Conservation (phyloP, 2,888 invertebrate species). For the Microchrysa polita region DNA sequence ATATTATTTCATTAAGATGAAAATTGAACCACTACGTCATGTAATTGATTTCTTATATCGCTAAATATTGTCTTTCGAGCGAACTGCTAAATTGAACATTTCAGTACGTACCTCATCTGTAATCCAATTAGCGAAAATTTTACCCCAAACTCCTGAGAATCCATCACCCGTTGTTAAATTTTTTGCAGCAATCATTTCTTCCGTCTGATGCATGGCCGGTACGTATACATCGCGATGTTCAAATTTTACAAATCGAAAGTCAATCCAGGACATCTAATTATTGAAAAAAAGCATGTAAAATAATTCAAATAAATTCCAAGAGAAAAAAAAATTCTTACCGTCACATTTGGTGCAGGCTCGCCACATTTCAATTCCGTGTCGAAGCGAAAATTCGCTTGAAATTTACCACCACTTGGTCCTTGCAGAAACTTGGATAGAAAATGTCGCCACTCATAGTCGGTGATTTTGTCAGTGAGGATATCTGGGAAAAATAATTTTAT, state of each 20-base stretch:
- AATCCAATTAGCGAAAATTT: constrained; percentile 78
- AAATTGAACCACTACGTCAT: too few species aligned
- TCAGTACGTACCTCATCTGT: constrained; percentile 72
- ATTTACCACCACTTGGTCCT: constrained; percentile 75
- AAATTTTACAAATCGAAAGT: constrained; percentile 72
- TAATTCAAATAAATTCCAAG: neutral
- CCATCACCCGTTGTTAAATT: constrained; percentile 70
- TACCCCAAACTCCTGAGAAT: constrained; percentile 76
- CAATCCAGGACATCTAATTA: constrained; percentile 47
- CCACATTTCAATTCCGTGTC: constrained; percentile 71
- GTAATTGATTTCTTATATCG: too few species aligned
- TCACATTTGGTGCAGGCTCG: constrained; percentile 67
- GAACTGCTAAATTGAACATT: too few species aligned
- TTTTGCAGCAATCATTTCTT: constrained; percentile 67
- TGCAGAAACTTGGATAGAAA: constrained; percentile 77
- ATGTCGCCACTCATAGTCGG: constrained; percentile 69
- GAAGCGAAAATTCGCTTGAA: constrained; percentile 75
- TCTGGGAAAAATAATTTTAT: constrained; percentile 62
- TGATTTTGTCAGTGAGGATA: constrained; percentile 62
- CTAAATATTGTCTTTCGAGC: too few species aligned
- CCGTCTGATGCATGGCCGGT: constrained; percentile 76
- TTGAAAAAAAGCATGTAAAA: neutral
- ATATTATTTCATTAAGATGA: too few species aligned
- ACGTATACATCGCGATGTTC: constrained; percentile 73
- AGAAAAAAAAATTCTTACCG: constrained; percentile 58